Conservation (phyloP, 2,888 invertebrate species). For the Cataglyphis rosenhaueri region DNA sequence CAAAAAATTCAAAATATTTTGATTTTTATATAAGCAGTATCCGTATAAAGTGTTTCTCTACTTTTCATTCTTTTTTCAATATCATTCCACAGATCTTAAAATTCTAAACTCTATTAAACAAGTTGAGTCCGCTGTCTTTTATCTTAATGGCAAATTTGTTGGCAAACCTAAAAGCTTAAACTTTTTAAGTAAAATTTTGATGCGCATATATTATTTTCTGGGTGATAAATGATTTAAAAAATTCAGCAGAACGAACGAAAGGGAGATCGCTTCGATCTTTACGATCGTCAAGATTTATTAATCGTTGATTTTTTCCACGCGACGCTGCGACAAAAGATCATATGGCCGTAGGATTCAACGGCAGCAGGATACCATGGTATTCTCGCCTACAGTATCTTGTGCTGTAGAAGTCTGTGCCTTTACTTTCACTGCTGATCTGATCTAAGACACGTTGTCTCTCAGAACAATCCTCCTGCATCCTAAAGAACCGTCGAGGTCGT, state of each 20-base stretch:
- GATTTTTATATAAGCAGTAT: not conserved
- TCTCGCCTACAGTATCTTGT: conserved; percentile 64
- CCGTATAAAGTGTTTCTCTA: not conserved
- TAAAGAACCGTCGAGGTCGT: not conserved
- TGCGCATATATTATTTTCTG: not conserved
- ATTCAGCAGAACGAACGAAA: not conserved
- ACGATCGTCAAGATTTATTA: not conserved
- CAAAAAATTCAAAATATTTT: not conserved
- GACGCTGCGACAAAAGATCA: conserved; percentile 6
- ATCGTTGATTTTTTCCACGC: conserved; percentile 5
- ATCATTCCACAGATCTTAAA: not conserved
- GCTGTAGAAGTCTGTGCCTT: conserved; percentile 69
- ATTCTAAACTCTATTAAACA: not conserved
- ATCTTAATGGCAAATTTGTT: not conserved
- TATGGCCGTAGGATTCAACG: not conserved
- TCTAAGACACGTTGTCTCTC: conserved; percentile 63
- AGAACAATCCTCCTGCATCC: conserved; percentile 5
- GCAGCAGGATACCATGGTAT: conserved; percentile 56
- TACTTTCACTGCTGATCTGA: conserved; percentile 78
- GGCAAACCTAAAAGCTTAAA: not conserved
- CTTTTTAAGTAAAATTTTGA: not conserved
- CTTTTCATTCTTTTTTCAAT: not conserved
- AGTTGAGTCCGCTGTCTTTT: not conserved
- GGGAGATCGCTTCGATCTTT: conserved; percentile 18
- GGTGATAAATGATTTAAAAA: not conserved